Conservation (phyloP, 2,888 invertebrate genomes). For the Epirrhoe alternata region DNA sequence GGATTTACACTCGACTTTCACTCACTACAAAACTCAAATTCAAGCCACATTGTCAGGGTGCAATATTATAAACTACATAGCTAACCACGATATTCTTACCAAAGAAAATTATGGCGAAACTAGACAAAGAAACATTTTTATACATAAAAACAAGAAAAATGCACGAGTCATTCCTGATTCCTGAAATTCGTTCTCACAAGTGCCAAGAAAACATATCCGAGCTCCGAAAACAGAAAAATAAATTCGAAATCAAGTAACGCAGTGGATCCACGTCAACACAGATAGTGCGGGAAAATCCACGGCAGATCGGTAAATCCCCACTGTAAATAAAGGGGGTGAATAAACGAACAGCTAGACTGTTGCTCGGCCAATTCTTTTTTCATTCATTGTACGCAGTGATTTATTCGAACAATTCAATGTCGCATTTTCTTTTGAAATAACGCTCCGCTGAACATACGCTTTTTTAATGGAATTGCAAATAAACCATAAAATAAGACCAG, state of each 20-base stretch:
- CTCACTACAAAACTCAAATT: no score
- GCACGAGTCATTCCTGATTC: neutral
- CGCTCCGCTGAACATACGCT: neutral
- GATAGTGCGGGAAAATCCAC: constrained; percentile 67
- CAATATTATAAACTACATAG: no score
- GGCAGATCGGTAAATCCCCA: constrained; percentile 58
- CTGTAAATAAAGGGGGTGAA: constrained; percentile 74
- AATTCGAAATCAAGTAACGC: constrained; percentile 46
- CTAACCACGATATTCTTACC: neutral
- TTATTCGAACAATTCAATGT: constrained; percentile 60
- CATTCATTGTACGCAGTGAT: constrained; percentile 59
- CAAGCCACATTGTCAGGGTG: no score
- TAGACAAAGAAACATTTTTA: neutral
- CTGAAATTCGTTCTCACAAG: neutral
- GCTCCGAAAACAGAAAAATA: constrained; percentile 33
- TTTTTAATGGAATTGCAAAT: neutral
- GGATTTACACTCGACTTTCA: no score
- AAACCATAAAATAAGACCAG: neutral
- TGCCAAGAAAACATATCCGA: constrained; percentile 19
- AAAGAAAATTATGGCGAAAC: neutral
- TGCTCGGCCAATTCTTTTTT: constrained; percentile 65
- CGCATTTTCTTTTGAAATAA: constrained; percentile 18
- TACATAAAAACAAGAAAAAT: neutral
- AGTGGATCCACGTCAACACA: constrained; percentile 43
- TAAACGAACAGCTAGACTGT: constrained; percentile 61